A percentile compares a stretch with the other conserved stretches of the same genome.
phyloP scores from a whole-genome alignment of 2,113 vertebrate genomes.

The Oncorhynchus keta region DNA sequence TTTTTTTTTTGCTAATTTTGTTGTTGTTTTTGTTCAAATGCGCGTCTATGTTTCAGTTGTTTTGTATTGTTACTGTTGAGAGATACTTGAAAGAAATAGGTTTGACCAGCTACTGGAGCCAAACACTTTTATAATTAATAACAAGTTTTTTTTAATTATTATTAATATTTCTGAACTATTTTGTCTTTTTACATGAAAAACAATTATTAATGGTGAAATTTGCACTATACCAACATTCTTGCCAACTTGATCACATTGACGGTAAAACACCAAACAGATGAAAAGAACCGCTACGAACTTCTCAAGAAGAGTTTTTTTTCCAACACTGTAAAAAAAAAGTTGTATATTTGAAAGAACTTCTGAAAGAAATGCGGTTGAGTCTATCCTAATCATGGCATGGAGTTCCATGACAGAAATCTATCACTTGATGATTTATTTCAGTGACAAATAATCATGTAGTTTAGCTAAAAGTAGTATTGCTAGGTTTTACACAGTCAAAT shows the following conservation, averaged over 20 bases:
- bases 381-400: too few relatives aligned
- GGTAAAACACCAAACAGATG: neutral
- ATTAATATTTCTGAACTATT: conserved; percentile 42
- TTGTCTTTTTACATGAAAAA: conserved; percentile 16
- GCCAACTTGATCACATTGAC: conserved; percentile 77
- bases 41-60: conserved; percentile 65
- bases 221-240: conserved; percentile 86
- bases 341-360: too few relatives aligned
- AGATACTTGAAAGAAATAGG: conserved; percentile 91
- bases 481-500: too few relatives aligned
- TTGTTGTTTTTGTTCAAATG: conserved; percentile 53
- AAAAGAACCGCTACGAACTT: too few relatives aligned
- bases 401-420: too few relatives aligned
- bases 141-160: conserved; percentile 51
- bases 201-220: conserved; percentile 82
- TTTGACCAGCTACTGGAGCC: conserved; percentile 89
- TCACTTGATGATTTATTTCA: too few relatives aligned
- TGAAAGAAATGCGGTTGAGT: too few relatives aligned
- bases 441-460: too few relatives aligned
- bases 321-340: too few relatives aligned
- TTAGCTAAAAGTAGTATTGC: too few relatives aligned
- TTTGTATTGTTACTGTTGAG: conserved; percentile 77
- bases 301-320: too few relatives aligned
- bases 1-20: conserved; percentile 51
- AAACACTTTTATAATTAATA: conserved; percentile 78